Conservation (phyloP, 2,113 vertebrate genomes). For the Antennarius striatus region DNA sequence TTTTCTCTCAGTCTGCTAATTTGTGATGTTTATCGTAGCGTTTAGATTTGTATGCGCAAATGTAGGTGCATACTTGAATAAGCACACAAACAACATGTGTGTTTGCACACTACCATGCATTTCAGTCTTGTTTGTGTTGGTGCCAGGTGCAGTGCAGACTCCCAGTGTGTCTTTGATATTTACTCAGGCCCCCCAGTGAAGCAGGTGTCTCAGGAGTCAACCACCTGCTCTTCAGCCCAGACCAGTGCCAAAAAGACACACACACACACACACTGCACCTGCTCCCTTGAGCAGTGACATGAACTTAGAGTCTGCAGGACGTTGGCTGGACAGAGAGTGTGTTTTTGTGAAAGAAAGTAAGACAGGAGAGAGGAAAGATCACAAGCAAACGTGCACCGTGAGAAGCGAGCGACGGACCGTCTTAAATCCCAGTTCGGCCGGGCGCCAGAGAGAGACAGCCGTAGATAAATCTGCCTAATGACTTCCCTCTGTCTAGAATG, state of each 20-base stretch:
- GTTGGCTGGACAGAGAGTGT: constrained; percentile 18
- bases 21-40: constrained; percentile 47
- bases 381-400: constrained; percentile 47
- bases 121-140: constrained; percentile 57
- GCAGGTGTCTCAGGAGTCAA: constrained; percentile 78
- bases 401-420: constrained; percentile 48
- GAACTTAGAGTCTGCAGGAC: constrained; percentile 23
- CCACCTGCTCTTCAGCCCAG: constrained; percentile 70
- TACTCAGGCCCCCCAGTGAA: constrained; percentile 64
- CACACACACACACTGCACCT: constrained; percentile 49
- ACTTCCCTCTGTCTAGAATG: constrained; percentile 82
- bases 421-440: constrained; percentile 54
- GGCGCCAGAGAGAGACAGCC: constrained; percentile 67
- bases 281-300: constrained; percentile 52
- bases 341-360: constrained; percentile 34
- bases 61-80: constrained; percentile 33
- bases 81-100: constrained; percentile 52
- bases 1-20: constrained; percentile 43
- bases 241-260: constrained; percentile 57
- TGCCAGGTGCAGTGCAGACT: constrained; percentile 65
- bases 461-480: constrained; percentile 80
- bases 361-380: constrained; percentile 14
- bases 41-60: constrained; percentile 36
- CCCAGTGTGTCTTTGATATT: constrained; percentile 71
- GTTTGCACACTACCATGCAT: constrained; percentile 57